Evolutionary conservation across 2,888 invertebrate genomes (phyloP), one percentile per base, ranked within the genome.

Genomic region (Choristoneura rosaceana): DNA sequence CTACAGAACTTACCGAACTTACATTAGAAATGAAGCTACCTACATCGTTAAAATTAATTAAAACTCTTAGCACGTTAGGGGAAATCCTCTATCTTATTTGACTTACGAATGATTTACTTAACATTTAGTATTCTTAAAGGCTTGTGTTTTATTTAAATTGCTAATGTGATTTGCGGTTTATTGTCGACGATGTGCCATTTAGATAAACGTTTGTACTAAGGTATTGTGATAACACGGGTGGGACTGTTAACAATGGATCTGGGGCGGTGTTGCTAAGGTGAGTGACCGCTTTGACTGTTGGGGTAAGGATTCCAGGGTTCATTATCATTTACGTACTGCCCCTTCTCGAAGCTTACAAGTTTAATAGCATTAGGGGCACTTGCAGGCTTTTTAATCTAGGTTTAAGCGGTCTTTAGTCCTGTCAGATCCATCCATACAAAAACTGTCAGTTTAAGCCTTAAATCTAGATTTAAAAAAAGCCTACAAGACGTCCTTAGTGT

Each of bases 161-260:
- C 55, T 58, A 67, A 67, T 62, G 34, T 25, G 41, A 62, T 62
- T 63, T 33, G 66, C 58, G 69, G 34, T 50, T 17, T 41, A 61
- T 52, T 60, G 45, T 45, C 58, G 61, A 67, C 58, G 61, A 67
- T 67, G 71, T 67, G 43, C 66, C 52, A 52, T 45, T 71, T 71
- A 25, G 66, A 71, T 71, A 71, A 38, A 38, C 7, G 41, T 55
- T 34, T 55, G 33, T 47, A 60, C 45, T 66, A 65, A 43, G 43
- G 34, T 62, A 43, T 41, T 34, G 15, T 47, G 71, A 67, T 67
- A 67, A 61, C 34, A 8, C 17, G 33, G 0, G n/a, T 33, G 25
- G 12, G 38, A 38, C 5, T 38, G 38, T 14, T 61, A 67, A 61
- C 34, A 71, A 62, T 43, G 52, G 50, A 41, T 41, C 41, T 60